Base-by-base conservation (phyloP, 2,888 invertebrate species). In the Bugulina stolonifera region DNA sequence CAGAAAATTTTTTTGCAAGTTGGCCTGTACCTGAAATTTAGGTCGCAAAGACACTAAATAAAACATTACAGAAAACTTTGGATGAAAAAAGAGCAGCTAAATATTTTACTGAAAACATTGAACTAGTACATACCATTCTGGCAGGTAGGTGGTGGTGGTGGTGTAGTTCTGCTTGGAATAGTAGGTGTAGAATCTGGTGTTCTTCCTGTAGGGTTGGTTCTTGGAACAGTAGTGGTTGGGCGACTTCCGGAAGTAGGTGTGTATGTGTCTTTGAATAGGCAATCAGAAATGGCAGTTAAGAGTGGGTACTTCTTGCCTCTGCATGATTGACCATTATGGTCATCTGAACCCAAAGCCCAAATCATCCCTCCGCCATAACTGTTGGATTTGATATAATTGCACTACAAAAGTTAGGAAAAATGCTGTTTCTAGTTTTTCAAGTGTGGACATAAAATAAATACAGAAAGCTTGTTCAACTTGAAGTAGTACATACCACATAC, bases 281-380 rank as follows among this genome's bases (percentile, higher is more conserved):
- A 43, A 18, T 58, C 22, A 10, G 25, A 25, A 27, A 58, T 27
- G 5, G 58, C n/a, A 3, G 25, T 58, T 10, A 58, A 25, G 5
- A 58, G n/a, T 27, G 58, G 58, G n/a, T 58, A 58, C n/a, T 58
- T 23, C 10, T n/a, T n/a, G 10, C 22, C 10, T 3, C 58, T n/a
- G n/a, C 58, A 58, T 5, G 29, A 43, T 43, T 18, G 5, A 10
- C 43, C 43, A 43, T 43, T 43, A 64, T 74, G 74, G 71, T 77
- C 77, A 69, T 77, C 77, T 71, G 73, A 73, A 25, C 72, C 73
- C 32, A 77, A 71, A 14, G 77, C 73, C 95, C 94, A 95, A 0
- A 94, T 93, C 94, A 94, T 94, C 69, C 94, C 94, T 0, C 95
- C 95, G 10, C 90, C 94, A 78, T 89, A 94, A 5, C 91, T 91